A percentile compares a stretch with the other conserved stretches of the same genome.
Evolutionary conservation across 2,888 invertebrate genomes (phyloP).

Genomic region (Kryphioiulus occultus): DNA sequence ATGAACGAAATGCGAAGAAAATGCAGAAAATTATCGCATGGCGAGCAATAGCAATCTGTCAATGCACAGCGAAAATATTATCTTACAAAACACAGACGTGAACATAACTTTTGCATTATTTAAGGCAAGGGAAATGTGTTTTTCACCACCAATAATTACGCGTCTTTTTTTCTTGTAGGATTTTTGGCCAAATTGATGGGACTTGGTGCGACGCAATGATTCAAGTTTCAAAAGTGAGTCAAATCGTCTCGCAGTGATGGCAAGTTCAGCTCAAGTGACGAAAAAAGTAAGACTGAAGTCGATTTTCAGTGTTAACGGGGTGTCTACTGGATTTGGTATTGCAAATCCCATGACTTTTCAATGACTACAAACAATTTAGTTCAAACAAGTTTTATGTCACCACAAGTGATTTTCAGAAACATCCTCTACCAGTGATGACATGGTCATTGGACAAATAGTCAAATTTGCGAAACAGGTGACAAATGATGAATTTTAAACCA

Average conservation of each 20-base stretch:
- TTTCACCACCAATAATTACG: not conserved
- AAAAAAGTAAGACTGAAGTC: too few species aligned
- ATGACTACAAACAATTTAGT: too few species aligned
- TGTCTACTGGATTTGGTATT: too few species aligned
- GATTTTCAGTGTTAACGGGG: too few species aligned
- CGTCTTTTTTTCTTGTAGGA: not conserved
- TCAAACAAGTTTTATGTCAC: too few species aligned
- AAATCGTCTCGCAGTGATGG: not conserved
- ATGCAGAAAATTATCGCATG: not conserved
- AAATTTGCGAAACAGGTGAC: too few species aligned
- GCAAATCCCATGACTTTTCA: too few species aligned
- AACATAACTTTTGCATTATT: not conserved
- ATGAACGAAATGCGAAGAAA: not conserved
- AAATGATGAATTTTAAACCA: too few species aligned
- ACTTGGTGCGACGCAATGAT: not conserved
- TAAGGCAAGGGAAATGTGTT: not conserved
- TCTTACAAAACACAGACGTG: not conserved
- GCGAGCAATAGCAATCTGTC: not conserved
- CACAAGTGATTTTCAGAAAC: too few species aligned
- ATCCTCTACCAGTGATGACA: too few species aligned
- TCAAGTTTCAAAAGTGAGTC: not conserved
- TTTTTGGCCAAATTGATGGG: not conserved
- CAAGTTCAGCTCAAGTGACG: not conserved
- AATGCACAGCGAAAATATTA: not conserved
- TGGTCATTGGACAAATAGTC: too few species aligned